Evolutionary conservation across 2,113 vertebrate genomes (phyloP).

Genomic region (Mungos mungo): DNA sequence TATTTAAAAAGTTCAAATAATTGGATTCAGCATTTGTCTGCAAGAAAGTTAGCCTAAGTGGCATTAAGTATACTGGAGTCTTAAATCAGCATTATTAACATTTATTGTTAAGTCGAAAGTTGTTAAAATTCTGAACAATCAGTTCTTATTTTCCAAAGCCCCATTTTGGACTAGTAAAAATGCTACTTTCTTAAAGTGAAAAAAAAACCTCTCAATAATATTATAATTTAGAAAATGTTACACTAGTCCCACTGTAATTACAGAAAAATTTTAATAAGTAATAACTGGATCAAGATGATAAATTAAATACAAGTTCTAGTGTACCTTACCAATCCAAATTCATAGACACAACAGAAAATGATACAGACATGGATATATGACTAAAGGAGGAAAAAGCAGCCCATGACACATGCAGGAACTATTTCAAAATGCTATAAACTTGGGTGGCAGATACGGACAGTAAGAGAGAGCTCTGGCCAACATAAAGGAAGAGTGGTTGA

Average conservation of each 20-base stretch:
- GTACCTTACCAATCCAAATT: background rate
- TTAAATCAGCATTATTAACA: conserved; percentile 24
- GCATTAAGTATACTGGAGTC: background rate
- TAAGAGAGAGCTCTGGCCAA: background rate
- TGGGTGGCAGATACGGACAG: background rate
- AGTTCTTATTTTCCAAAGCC: conserved; percentile 42
- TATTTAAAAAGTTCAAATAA: conserved; percentile 29
- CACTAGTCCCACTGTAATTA: conserved; percentile 30
- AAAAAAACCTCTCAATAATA: conserved; percentile 15
- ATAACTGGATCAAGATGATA: background rate
- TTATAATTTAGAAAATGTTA: conserved; percentile 24
- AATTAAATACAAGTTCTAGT: conserved; percentile 28
- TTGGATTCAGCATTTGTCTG: conserved; percentile 12
- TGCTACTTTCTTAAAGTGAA: background rate
- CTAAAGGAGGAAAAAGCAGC: conserved; percentile 11
- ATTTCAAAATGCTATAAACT: conserved; percentile 39
- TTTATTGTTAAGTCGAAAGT: background rate
- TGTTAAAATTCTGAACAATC: conserved; percentile 34
- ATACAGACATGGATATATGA: conserved; percentile 8
- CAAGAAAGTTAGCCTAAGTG: background rate
- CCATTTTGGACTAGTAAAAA: conserved; percentile 12
- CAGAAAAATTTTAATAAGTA: conserved; percentile 31
- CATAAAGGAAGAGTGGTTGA: background rate
- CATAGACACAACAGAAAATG: background rate
- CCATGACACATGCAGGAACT: conserved; percentile 7